Evolutionary conservation across 2,888 invertebrate species (phyloP).

Genomic region (Petrolisthes cinctipes): DNA sequence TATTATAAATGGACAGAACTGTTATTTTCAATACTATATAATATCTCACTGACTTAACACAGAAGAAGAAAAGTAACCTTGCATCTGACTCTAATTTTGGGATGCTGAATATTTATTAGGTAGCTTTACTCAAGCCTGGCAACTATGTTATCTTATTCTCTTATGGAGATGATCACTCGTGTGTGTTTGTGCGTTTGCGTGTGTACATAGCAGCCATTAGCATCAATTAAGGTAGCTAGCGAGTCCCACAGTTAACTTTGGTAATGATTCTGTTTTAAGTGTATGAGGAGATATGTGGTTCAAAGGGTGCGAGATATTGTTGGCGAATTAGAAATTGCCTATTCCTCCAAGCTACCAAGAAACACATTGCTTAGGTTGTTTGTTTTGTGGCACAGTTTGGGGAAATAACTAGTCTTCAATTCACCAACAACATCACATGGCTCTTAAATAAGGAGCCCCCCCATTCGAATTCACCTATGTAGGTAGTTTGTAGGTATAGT

Average conservation of each 20-base stretch:
- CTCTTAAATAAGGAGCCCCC: no score
- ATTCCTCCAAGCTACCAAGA: no score
- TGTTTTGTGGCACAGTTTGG: no score
- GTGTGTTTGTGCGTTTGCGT: neutral
- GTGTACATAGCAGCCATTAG: constrained; percentile 1
- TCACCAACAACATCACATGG: no score
- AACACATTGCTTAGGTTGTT: no score
- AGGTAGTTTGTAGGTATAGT: no score
- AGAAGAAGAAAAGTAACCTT: neutral
- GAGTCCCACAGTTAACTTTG: neutral
- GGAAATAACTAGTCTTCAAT: no score
- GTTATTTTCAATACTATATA: no score
- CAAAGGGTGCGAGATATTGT: no score
- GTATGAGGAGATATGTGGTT: neutral
- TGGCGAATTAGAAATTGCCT: no score
- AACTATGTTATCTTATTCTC: neutral
- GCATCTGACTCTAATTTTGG: neutral
- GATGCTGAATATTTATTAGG: neutral
- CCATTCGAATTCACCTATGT: no score
- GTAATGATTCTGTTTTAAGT: neutral
- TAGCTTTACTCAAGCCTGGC: neutral
- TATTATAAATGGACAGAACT: no score
- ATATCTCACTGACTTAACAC: neutral
- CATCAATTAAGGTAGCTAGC: neutral
- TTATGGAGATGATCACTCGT: neutral